phyloP scores from a whole-genome alignment of 2,888 invertebrate species.

The Antheraea yamamai region DNA sequence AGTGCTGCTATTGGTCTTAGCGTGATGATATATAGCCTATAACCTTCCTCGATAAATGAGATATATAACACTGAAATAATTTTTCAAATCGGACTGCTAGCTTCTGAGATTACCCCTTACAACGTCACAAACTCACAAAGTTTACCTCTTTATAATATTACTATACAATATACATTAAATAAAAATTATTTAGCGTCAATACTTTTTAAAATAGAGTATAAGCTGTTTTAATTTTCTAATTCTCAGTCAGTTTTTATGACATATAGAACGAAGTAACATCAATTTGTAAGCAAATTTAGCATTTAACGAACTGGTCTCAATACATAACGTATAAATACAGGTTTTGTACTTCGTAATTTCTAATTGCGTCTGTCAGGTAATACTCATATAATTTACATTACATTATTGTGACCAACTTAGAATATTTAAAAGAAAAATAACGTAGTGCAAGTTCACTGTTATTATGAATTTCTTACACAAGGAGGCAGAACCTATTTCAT shows the following conservation, averaged over 20 bases:
- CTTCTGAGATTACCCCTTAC: no score
- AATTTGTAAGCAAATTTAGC: constrained; percentile 3
- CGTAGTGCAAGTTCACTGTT: not conserved
- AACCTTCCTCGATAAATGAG: no score
- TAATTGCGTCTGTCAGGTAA: not conserved
- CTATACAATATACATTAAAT: no score
- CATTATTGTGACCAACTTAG: constrained; percentile 2
- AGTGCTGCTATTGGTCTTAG: no score
- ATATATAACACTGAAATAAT: no score
- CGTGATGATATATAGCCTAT: no score
- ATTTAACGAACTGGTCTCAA: constrained; percentile 9
- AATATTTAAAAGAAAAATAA: not conserved
- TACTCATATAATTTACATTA: constrained; percentile 1
- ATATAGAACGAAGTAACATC: not conserved
- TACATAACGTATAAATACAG: constrained; percentile 3
- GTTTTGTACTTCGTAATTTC: not conserved
- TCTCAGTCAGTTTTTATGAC: not conserved
- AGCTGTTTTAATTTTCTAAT: constrained; percentile 1
- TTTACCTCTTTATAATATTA: no score
- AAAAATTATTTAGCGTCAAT: not conserved
- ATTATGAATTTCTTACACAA: not conserved
- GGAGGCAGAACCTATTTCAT: not conserved
- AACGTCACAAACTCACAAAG: no score
- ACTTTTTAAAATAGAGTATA: not conserved
- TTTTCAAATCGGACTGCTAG: no score